Evolutionary conservation across 2,888 invertebrate genomes (phyloP), one percentile per base, ranked within the genome.

Genomic region (Cantharis rustica): DNA sequence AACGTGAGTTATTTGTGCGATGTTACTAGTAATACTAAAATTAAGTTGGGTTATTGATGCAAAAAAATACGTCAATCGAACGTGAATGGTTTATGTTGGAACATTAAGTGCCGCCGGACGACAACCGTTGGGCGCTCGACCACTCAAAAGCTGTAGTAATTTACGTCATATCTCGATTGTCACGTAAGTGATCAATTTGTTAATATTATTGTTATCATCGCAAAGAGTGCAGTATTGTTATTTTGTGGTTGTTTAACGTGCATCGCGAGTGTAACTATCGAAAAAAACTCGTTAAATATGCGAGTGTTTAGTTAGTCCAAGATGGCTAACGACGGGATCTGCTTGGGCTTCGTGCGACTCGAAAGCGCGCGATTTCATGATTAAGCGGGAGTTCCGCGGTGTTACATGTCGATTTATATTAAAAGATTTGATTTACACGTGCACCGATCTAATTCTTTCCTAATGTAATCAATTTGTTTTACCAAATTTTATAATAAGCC

Each of bases 301-400:
- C 68, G 23, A 66, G 31, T 66, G 64, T 69, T 79, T 81, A 80
- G 81, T 81, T 83, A 82, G 82, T 85, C 86, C 88, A 88, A 88
- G 86, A 88, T 88, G 88, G 88, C 88, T 87, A 87, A 88, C 88
- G 88, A 84, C 88, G 88, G 83, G 84, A 85, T 80, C 73, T 73
- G 75, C 79, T 77, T 66, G 69, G 66, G 75, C 75, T 76, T 76
- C 76, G 79, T 75, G 73, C 68, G 75, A 69, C 66, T 68, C 71
- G 71, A 68, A 71, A 73, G 61, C 70, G 75, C 73, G 73, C 73
- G 74, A 74, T 78, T 76, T 74, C 26, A 73, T 68, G 71, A 68
- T 71, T 66, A 68, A 69, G 69, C 70, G 71, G 73, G 69, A 78
- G 73, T 79, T 72, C 69, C 69, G 61, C 72, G 31, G 68, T 74